phyloP scores from a whole-genome alignment of 2,113 vertebrate genomes.

The Corythornis vintsioides region DNA sequence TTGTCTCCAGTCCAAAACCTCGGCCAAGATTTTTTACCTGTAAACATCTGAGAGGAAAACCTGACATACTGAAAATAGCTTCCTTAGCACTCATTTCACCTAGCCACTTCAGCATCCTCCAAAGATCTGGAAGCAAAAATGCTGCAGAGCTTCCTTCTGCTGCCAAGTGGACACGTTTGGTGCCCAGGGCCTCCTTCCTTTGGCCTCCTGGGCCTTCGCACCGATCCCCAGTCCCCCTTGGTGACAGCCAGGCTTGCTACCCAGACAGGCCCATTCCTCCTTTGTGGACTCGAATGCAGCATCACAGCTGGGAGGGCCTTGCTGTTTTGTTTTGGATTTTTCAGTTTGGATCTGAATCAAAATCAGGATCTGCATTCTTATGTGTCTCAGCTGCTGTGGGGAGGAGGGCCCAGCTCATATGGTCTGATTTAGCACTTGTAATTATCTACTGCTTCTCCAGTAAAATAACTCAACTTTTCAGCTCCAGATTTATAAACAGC shows the following conservation, averaged over 20 bases:
- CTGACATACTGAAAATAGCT: neutral
- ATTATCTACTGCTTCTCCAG: neutral
- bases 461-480: neutral
- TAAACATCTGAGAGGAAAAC: neutral
- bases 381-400: neutral
- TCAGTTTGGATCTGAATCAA: neutral
- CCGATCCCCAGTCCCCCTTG: neutral
- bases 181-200: neutral
- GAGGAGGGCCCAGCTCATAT: neutral
- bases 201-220: neutral
- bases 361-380: neutral
- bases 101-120: neutral
- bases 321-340: neutral
- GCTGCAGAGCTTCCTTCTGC: neutral
- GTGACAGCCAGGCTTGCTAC: neutral
- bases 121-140: neutral
- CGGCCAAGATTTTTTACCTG: neutral
- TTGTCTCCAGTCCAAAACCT: neutral
- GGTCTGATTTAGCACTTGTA: neutral
- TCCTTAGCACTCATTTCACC: neutral
- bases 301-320: neutral
- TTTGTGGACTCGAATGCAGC: neutral
- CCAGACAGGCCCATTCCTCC: neutral
- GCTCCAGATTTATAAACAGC: neutral
- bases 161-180: neutral